Evolutionary conservation across 2,888 invertebrate species (phyloP), one percentile per base, ranked within the genome.

Genomic region (Nematopogon swammerdamellus): DNA sequence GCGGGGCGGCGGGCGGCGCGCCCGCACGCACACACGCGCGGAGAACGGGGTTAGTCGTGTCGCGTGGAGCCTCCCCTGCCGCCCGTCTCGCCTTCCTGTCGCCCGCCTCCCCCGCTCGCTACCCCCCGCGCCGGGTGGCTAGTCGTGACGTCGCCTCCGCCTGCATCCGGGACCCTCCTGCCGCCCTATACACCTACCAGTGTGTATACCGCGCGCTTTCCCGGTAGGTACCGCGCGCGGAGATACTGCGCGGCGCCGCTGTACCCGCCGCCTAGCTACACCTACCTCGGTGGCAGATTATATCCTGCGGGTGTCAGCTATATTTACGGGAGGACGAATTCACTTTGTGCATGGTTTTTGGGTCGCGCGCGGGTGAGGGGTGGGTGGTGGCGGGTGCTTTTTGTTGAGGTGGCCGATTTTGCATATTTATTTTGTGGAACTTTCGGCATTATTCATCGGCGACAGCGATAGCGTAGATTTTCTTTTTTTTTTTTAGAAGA

Each of bases 111-210:
- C 45, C 45, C 44, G 47, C 44, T 44, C 45, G 48, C 30, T 14
- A 14, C 60, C 61, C 58, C 60, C 57, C 56, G 56, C 60, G 57
- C 55, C 54, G 55, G 55, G 47, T 60, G 63, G 56, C 59, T 56
- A 55, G 54, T 54, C 55, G 46, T 60, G 64, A 67, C 64, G 68
- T 67, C 69, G 74, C 70, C 72, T 68, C 70, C 68, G 69, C 79
- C 74, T 79, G 79, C 79, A 79, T 77, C 74, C 76, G 73, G 72
- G 67, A 64, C 8, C n/a, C 36, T 8, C 8, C n/a, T n/a, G n/a
- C 8, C 36, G 36, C 36, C 8, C 36, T 36, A 8, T 6, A 14
- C 36, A 36, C n/a, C 14, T 36, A 14, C 11, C 6, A 8, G 14
- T 3, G 36, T 36, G 14, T 14, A 3, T 8, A 14, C 11, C 8